Base-by-base conservation (phyloP, 2,888 invertebrate genomes). In the Apeira syringaria region DNA sequence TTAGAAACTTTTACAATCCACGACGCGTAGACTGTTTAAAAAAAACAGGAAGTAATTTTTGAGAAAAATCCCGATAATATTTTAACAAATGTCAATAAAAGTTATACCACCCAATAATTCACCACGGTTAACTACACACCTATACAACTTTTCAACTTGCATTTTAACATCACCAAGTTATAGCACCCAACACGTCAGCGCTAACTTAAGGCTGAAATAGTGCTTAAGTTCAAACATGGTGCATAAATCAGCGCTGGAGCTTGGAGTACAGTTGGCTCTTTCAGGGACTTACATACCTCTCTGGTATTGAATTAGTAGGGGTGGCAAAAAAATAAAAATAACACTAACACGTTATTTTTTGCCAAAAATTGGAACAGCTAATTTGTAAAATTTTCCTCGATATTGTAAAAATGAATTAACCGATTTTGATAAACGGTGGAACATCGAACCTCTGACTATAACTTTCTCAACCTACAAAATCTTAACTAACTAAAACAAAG, bases 161-260 rank as follows among this genome's bases (percentile, higher is more conserved):
- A 20, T 2, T 20, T 7, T 20, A 20, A 6, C 7, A n/a, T 13
- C 15, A 7, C 20, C 20, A 7, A 9, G 26, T 26, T 4, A 3
- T 5, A 9, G 26, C 26, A 13, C 3, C 20, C 20, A 31, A 22
- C 31, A 28, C 15, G 28, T 59, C 52, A 45, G 51, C 56, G 50
- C 24, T 47, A 54, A 57, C 50, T 49, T 47, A 50, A 51, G 53
- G 55, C 52, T 57, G 28, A 39, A 44, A 40, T 47, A 42, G 47
- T 47, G 36, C 20, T 18, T 32, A 33, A 52, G 43, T 50, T 55
- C 49, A 47, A 47, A 45, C 43, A 47, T 29, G 34, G 37, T 46
- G 45, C 53, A 56, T 56, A 50, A 56, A 49, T 56, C 53, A 46
- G 44, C 37, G 10, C 8, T 5, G 2, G 8, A 32, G 42, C 47